Conservation (phyloP, 1,140 invertebrate genomes). For the Pemphigus obesinymphae region DNA sequence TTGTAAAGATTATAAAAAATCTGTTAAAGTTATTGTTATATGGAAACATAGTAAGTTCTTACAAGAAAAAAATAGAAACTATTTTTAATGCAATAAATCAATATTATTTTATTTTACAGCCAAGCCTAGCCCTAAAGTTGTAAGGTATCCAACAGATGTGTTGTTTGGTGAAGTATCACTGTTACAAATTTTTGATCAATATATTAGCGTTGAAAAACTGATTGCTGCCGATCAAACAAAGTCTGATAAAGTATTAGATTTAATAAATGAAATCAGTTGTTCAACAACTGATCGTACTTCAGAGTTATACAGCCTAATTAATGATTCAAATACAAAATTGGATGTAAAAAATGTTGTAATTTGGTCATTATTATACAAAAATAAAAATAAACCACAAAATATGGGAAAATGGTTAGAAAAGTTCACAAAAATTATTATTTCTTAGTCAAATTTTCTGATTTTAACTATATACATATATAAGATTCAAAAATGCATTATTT, state of each 20-base stretch:
- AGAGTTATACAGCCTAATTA: not conserved
- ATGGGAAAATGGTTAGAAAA: constrained; percentile 55
- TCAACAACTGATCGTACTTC: not conserved
- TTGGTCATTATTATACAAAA: constrained; percentile 59
- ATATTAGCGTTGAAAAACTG: constrained; percentile 52
- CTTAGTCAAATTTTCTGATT: too few species aligned
- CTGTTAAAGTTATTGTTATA: constrained; percentile 63
- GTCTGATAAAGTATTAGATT: not conserved
- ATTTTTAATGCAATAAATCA: too few species aligned
- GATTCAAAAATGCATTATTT: too few species aligned
- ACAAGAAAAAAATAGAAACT: not conserved
- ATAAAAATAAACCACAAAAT: constrained; percentile 55
- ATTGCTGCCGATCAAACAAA: not conserved
- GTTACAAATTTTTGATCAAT: constrained; percentile 55
- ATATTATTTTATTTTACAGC: constrained; percentile 53
- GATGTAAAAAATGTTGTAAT: constrained; percentile 47
- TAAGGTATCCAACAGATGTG: constrained; percentile 52
- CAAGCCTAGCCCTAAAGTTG: constrained; percentile 52
- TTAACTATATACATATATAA: too few species aligned
- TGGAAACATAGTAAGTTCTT: constrained; percentile 67
- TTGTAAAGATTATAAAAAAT: constrained; percentile 47
- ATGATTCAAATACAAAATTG: constrained; percentile 39
- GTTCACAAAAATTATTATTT: constrained; percentile 33
- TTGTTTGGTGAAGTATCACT: constrained; percentile 59
- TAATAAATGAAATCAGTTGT: not conserved